Evolutionary conservation across 1,140 invertebrate species (phyloP).

Genomic region (Habropoda laboriosa): DNA sequence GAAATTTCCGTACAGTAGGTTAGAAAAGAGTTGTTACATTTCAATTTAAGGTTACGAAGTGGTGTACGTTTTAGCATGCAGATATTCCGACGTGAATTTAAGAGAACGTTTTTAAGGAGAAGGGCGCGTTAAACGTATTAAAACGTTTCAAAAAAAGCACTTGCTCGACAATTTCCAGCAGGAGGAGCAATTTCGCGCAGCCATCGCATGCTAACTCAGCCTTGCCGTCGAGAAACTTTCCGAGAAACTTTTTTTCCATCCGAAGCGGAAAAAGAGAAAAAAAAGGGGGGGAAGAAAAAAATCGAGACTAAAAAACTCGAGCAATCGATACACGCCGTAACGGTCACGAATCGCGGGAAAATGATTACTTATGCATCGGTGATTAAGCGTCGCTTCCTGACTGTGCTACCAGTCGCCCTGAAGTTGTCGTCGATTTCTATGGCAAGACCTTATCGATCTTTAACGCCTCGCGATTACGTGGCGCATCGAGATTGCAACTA

Average conservation of each 20-base stretch:
- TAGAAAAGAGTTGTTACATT: too few relatives aligned
- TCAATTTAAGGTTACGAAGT: too few relatives aligned
- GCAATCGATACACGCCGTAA: not conserved
- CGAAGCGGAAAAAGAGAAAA: not conserved
- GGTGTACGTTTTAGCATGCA: too few relatives aligned
- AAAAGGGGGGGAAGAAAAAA: not conserved
- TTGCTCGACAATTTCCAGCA: not conserved
- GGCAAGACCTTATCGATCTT: conserved; percentile 31
- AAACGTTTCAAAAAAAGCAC: not conserved
- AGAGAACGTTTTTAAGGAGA: not conserved
- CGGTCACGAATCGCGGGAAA: not conserved
- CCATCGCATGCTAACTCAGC: not conserved
- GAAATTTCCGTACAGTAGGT: too few relatives aligned
- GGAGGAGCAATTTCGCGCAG: not conserved
- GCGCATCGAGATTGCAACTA: not conserved
- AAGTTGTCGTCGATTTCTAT: conserved; percentile 17
- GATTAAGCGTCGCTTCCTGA: conserved; percentile 4
- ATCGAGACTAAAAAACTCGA: not conserved
- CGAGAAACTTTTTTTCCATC: not conserved
- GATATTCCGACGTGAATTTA: too few relatives aligned
- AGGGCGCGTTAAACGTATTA: not conserved
- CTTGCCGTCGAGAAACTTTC: not conserved
- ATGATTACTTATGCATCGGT: conserved; percentile 15
- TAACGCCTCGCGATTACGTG: not conserved
- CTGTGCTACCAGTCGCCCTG: not conserved